These are phyloP conservation scores for Brachionus paranguensis DNA, from an alignment of 1,140 invertebrate species.

Conservation along the genomic window DNA sequence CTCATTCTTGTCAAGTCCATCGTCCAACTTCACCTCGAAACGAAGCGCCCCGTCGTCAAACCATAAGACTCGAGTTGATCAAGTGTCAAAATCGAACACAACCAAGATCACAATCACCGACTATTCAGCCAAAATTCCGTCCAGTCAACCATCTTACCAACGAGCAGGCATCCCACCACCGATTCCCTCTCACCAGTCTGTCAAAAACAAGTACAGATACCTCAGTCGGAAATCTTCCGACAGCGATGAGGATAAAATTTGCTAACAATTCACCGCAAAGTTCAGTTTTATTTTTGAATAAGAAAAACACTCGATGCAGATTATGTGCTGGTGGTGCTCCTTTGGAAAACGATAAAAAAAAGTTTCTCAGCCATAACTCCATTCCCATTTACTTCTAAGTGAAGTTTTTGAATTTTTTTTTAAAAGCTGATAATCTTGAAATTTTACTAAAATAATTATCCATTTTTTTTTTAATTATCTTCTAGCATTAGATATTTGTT, in stretches of 20 bases:
- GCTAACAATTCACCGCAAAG: not conserved
- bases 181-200: not conserved
- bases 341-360: not conserved
- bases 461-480: not conserved
- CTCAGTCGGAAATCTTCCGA: not conserved
- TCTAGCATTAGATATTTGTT: not conserved
- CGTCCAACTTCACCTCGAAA: not conserved
- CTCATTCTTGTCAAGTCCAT: not conserved
- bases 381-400: constrained; percentile 3
- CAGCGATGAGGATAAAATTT: constrained; percentile 35
- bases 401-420: not conserved
- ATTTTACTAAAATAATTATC: not conserved
- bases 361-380: constrained; percentile 1
- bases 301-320: not conserved
- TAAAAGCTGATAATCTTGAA: not conserved
- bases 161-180: not conserved
- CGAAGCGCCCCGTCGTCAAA: not conserved
- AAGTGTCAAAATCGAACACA: constrained; percentile 20
- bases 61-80: constrained; percentile 20
- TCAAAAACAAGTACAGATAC: not conserved
- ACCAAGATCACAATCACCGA: constrained; percentile 25
- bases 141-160: not conserved
- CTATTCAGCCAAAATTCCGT: constrained; percentile 24
- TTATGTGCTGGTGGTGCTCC: constrained; percentile 9
- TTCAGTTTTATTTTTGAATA: not conserved